Evolutionary conservation across 2,113 vertebrate species (phyloP), one percentile per base, ranked within the genome.

Genomic region (Sylvietta virens): DNA sequence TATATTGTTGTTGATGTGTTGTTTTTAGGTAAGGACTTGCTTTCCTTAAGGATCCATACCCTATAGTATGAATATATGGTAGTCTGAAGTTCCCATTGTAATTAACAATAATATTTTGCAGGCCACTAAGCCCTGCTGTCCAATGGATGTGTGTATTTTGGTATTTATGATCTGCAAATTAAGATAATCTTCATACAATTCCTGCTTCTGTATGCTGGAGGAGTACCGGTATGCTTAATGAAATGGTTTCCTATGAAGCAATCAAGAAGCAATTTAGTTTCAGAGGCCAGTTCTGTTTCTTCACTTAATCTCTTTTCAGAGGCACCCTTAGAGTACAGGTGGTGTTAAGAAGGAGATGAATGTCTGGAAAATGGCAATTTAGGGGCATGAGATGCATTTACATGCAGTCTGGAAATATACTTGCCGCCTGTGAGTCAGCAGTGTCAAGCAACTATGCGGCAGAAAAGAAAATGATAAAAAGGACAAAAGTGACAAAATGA

Each of bases 401-500:
- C 69, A 87, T 94, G 87, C 90, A 91, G 82, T 50, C 82, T 95
- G 95, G 69, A 83, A 92, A 77, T 89, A 86, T 61, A 62, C 50
- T 95, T 77, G 47, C 87, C 0, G n/a, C 62, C 72, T 86, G 54
- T 96, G 95, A 96, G 92, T 96, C 92, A 96, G 94, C 92, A 87
- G 88, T 77, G 94, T 96, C 95, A 96, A 96, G 78, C 65, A 88
- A 74, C 64, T 88, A 15, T 70, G 45, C 69, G 8, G 56, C 65
- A 58, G 79, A 88, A 86, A 33, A 73, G 85, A 95, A 93, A 92
- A 92, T 27, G 64, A 62, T 86, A 74, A 92, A 90, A 90, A 78
- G 84, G 86, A 79, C 77, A 95, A 80, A 90, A 96, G 88, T 96
- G 96, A 94, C 95, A 95, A 96, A 96, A 94, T 94, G 71, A 94